These are phyloP conservation scores for Zaprionus taronus DNA, from an alignment of 1,140 invertebrate species.

Conservation along the genomic window DNA sequence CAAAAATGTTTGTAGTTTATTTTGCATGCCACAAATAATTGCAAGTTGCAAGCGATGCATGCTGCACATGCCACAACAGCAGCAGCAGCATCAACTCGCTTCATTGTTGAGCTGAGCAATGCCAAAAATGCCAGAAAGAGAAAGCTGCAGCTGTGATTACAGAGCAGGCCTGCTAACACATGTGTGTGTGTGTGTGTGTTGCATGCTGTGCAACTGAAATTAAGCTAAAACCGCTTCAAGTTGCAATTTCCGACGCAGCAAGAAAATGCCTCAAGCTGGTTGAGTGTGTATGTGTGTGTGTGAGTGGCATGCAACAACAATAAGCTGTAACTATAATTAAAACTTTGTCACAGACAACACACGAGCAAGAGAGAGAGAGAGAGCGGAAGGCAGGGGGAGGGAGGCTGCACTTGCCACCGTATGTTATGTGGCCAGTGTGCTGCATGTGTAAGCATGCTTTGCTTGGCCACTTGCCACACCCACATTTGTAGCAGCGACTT, in stretches of 20 bases:
- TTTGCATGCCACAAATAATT: conserved; percentile 64
- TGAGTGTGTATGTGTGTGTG: not conserved
- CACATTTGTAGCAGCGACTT: conserved; percentile 19
- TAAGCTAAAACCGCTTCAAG: conserved; percentile 77
- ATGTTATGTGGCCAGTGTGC: conserved; percentile 20
- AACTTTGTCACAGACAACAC: conserved; percentile 53
- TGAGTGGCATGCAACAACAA: conserved; percentile 40
- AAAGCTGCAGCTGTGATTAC: conserved; percentile 40
- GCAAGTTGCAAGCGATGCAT: conserved; percentile 22
- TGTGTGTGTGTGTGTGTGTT: conserved; percentile 2
- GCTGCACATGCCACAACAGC: conserved; percentile 7
- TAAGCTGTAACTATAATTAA: conserved; percentile 76
- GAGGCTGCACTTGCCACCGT: not conserved
- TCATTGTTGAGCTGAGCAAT: conserved; percentile 58
- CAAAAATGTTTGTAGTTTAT: conserved; percentile 23
- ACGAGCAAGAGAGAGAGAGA: not conserved
- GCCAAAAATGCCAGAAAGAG: conserved; percentile 51
- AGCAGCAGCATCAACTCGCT: conserved; percentile 6
- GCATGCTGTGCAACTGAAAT: conserved; percentile 55
- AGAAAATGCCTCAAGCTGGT: conserved; percentile 61
- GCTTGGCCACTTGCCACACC: not conserved
- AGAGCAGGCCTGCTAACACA: not conserved
- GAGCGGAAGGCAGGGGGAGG: not conserved
- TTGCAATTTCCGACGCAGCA: conserved; percentile 72
- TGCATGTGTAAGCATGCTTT: conserved; percentile 32